phyloP scores from a whole-genome alignment of 1,140 invertebrate genomes.

The Leucophenga varia region DNA sequence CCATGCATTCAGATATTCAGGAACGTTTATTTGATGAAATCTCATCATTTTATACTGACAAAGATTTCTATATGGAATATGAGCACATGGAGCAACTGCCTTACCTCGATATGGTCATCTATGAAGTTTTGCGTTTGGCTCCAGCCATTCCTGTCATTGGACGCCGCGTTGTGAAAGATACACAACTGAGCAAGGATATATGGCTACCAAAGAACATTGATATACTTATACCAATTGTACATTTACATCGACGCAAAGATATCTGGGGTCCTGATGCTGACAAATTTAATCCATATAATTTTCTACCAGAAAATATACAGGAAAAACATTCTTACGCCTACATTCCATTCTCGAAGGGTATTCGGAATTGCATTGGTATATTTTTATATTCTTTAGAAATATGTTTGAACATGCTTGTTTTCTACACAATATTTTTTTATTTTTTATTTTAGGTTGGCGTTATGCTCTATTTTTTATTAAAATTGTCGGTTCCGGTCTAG shows the following conservation, averaged over 20 bases:
- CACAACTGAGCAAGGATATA: constrained; percentile 1
- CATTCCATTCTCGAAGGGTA: constrained; percentile 62
- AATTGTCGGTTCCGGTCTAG: constrained; percentile 28
- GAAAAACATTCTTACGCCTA: constrained; percentile 56
- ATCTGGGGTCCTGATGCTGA: constrained; percentile 60
- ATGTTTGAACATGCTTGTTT: no score
- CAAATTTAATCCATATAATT: constrained; percentile 63
- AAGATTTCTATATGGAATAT: not conserved
- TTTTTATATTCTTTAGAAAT: not conserved
- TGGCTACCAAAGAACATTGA: constrained; percentile 33
- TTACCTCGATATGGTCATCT: constrained; percentile 20
- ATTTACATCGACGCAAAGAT: constrained; percentile 20
- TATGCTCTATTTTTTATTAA: constrained; percentile 28
- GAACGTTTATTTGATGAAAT: constrained; percentile 17
- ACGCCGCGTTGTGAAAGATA: constrained; percentile 6
- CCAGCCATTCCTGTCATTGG: constrained; percentile 18
- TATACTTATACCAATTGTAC: constrained; percentile 32
- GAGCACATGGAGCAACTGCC: constrained; percentile 12
- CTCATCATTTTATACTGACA: constrained; percentile 2
- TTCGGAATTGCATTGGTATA: constrained; percentile 62
- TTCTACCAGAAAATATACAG: constrained; percentile 55
- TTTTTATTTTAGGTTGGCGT: constrained; percentile 34
- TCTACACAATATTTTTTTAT: not conserved
- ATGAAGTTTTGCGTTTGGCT: constrained; percentile 19
- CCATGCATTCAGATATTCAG: constrained; percentile 21